Conservation (phyloP, 2,113 vertebrate genomes). For the Gymnocephalus cernua region DNA sequence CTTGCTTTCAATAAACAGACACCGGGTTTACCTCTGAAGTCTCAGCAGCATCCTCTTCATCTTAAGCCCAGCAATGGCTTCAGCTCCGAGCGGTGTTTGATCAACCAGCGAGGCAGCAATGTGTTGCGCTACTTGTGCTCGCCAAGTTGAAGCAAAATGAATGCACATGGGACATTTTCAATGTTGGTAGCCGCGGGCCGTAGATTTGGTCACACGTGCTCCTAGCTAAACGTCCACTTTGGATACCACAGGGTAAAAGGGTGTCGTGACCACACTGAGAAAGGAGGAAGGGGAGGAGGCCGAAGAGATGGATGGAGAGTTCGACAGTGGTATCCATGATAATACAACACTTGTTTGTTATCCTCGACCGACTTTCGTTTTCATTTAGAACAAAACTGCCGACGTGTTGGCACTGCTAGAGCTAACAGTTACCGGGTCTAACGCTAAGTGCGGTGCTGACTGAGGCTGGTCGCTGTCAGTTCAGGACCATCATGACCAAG, state of each 20-base stretch:
- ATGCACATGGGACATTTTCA: neutral
- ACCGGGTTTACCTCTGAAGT: conserved; percentile 34
- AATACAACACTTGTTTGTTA: conserved; percentile 20
- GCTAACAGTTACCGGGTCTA: neutral
- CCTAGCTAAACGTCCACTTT: conserved; percentile 33
- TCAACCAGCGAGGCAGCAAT: conserved; percentile 29
- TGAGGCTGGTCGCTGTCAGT: conserved; percentile 81
- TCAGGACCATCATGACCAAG: conserved; percentile 78
- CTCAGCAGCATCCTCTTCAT: conserved; percentile 52
- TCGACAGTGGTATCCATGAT: conserved; percentile 58
- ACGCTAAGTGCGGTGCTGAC: conserved; percentile 1
- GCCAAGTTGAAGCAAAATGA: conserved; percentile 9
- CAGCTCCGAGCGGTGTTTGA: conserved; percentile 23
- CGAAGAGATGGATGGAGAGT: conserved; percentile 67
- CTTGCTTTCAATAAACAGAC: neutral
- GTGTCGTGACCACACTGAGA: conserved; percentile 75
- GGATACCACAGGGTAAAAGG: conserved; percentile 51
- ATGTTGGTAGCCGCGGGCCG: neutral
- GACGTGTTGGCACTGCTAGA: neutral
- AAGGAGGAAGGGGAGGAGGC: conserved; percentile 43
- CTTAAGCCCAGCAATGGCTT: conserved; percentile 51
- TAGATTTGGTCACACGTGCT: conserved; percentile 55
- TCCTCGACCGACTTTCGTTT: conserved; percentile 39
- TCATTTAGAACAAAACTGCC: neutral
- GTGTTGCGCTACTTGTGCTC: conserved; percentile 55